Evolutionary conservation across 2,888 invertebrate genomes (phyloP), one percentile per base, ranked within the genome.

Genomic region (Callinectes sapidus): DNA sequence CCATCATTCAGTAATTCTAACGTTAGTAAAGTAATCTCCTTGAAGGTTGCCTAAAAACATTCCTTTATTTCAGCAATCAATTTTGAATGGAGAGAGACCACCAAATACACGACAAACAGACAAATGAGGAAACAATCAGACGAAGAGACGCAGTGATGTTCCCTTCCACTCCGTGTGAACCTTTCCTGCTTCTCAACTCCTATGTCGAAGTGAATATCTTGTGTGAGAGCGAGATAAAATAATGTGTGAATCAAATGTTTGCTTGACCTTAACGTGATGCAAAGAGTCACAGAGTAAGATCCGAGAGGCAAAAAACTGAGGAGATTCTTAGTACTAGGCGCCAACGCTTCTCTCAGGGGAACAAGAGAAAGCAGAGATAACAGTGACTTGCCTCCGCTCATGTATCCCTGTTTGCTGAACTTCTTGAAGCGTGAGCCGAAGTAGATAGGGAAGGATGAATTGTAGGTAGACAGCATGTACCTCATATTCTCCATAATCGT

Each of bases 401-500:
- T 98, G 95, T 98, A 98, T 0, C 98, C 98, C 95, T 97, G 97
- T 94, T 97, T 97, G 0, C 97, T 97, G 95, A 97, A 98, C 0
- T 98, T 98, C 95, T 98, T 98, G 96, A 98, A 98, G 94, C 97
- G 97, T 95, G 98, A 98, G 0, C 99, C 99, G 95, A 98, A 99
- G 96, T 98, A 99, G 14, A 98, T 96, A 0, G 98, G 97, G 1
- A 97, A 97, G 0, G 96, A 96, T 0, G 98, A 96, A 95, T 97
- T 97, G 95, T 98, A 97, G 0, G 97, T 97, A 55, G 97, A 97
- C 35, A 99, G 96, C 97, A 99, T 97, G 95, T 97, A 98, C n/a
- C 99, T 97, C 81, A 99, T 96, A 96, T 99, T 99, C 96, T 99
- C 99, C 77, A 99, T 97, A 81, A 99, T 97, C 42, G 99, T 98